Base-by-base conservation (phyloP, 2,888 invertebrate genomes). In the Stictocephala bisonia region DNA sequence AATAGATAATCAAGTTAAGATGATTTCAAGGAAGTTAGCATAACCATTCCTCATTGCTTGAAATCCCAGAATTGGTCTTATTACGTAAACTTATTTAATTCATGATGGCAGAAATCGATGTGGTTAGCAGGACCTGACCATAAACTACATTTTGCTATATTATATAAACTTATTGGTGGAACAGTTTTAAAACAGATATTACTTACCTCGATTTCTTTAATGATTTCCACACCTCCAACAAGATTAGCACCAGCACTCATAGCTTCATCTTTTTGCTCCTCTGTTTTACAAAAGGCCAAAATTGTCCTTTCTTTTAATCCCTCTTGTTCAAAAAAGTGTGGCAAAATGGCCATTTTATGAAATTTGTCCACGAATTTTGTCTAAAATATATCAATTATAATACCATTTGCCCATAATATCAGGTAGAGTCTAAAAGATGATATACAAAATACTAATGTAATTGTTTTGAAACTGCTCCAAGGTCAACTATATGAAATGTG, bases 231-330 rank as follows among this genome's bases (percentile, higher is more conserved):
- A 2, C 93, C 93, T 11, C 94, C 95, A 11, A 88, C 91, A 4
- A 89, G 82, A 0, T 89, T 86, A 0, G 94, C 95, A 0, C 95
- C 95, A 0, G 91, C 91, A 20, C 89, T 86, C 13, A 84, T 83
- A 0, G 91, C 92, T 75, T 86, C 86, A 66, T 87, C 84, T 64
- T 88, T 87, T 18, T 87, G 80, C 69, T 90, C 90, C 0, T 85
- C 83, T n/a, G 86, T 86, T 81, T 93, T 93, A 73, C 91, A 90
- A 82, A 96, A 93, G 0, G 89, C 94, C 0, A 95, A 83, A 41
- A 95, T 88, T 0, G 87, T 86, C 35, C 93, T 87, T 26, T 89
- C 88, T 74, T 90, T 90, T 0, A 90, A 90, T 18, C 90, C 89
- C 1, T 90, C 87, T 56, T 71, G 70, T 4, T 58, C 29, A 82